Base-by-base conservation (phyloP, 2,888 invertebrate species). In the Sphaeridia pumilis region DNA sequence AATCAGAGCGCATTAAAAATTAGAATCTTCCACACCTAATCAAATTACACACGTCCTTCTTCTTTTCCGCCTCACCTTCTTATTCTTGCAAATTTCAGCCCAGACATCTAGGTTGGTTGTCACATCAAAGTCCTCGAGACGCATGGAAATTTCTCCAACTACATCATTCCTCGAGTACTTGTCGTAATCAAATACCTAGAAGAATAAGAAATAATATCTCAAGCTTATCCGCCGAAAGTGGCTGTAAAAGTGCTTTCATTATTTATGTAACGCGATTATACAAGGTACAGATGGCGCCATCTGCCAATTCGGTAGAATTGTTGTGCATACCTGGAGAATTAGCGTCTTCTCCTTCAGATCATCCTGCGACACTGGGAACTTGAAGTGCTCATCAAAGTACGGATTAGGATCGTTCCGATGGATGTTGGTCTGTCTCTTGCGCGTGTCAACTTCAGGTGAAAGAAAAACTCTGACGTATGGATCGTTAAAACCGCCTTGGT, bases 351-450 rank as follows among this genome's bases (percentile, higher is more conserved):
- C 84, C 49, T 81, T 79, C 42, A 90, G 74, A 61, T 90, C 88
- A 64, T 90, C 89, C 64, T 86, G 84, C 14, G 88, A 86, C 7
- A 90, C 84, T 1, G 90, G 89, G 69, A 90, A 90, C 72, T 89
- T 90, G 73, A 90, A 90, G 69, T 85, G 84, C 69, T 90, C 87
- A 73, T 90, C 86, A 70, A 88, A 90, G 72, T 83, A 83, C 0
- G 89, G 89, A 71, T 87, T 87, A 7, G 83, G 78, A 65, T 87
- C 84, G 69, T 86, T 86, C 55, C 86, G 76, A 68, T 86, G 84
- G 44, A 88, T 85, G 14, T 81, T 79, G 0, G 89, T 88, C 70
- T 90, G 87, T 3, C 90, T 78, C 58, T 86, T 85, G 44, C 87
- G 78, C 38, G 80, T 78, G 70, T 90, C 90, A 17, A 90, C 85